phyloP scores from a whole-genome alignment of 2,797 vertebrate genomes.

The Acanthornis magna region DNA sequence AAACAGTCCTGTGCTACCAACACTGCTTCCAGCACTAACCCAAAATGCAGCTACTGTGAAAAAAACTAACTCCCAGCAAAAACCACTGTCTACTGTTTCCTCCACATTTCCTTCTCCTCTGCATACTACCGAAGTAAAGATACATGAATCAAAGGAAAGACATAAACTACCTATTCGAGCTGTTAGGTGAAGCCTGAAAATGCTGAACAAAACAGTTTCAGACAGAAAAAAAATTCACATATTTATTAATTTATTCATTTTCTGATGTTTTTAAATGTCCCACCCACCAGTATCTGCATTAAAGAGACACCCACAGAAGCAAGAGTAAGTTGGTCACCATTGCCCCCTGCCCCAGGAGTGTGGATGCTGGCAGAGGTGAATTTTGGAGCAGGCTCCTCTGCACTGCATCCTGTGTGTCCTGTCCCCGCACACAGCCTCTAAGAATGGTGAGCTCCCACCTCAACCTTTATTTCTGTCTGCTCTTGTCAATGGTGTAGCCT shows the following conservation, averaged over 20 bases:
- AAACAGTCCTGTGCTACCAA: background rate
- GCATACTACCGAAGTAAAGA: background rate
- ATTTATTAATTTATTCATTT: background rate
- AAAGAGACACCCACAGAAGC: background rate
- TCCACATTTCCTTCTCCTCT: background rate
- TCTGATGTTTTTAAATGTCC: background rate
- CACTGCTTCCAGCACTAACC: background rate
- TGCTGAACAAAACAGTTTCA: background rate
- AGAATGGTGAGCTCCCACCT: fast-evolving
- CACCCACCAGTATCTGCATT: background rate
- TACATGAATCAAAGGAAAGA: background rate
- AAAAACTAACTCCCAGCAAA: background rate
- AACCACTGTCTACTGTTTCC: too few species aligned
- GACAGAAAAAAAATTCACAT: background rate
- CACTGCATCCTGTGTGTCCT: background rate
- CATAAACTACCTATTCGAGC: background rate
- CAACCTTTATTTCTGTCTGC: background rate
- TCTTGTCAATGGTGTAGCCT: background rate
- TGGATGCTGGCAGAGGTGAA: background rate
- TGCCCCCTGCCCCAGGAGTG: fast-evolving
- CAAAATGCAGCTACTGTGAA: background rate
- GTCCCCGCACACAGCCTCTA: background rate
- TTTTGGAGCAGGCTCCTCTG: background rate
- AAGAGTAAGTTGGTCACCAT: background rate
- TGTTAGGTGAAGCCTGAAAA: background rate